Base-by-base conservation (phyloP, 2,113 vertebrate species). In the Jacana jacana region DNA sequence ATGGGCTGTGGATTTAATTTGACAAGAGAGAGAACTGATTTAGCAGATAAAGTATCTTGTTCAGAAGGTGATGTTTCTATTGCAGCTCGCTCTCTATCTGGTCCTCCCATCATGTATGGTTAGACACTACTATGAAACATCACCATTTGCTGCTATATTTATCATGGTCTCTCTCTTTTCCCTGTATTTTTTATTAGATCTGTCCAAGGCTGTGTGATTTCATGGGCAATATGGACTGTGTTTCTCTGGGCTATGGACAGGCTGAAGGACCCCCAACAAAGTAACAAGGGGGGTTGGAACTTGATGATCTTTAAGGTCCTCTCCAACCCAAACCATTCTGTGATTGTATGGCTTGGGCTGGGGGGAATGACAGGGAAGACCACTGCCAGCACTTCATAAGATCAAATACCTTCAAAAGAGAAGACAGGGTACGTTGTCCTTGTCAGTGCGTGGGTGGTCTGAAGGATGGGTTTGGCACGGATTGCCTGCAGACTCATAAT, bases 181-280 rank as follows among this genome's bases (percentile, higher is more conserved):
- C 39, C 64, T 22, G 1, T 46, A 37, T 14, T 73, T 84, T 71
- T 58, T 0, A n/a, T 66, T 24, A 24, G 17, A 37, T 55, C 39
- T 68, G 25, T 10, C 64, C 17, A 63, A 57, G 54, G 23, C 35
- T 2, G 10, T 30, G n/a, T 37, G 58, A 51, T 42, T 54, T n/a
- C 6, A 0, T 1, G 40, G n/a, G 8, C n/a, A 44, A 4, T 0
- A 0, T 18, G 55, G 7, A 0, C 0, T 27, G 30, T 54, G 39
- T 18, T 80, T 64, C 42, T n/a, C 22, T 15, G 68, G 30, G 51
- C 20, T 77, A 16, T 9, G 27, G 66, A 44, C 6, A 46, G 70
- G 39, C 39, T 48, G 78, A 30, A 68, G 55, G 15, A 31, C 4
- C 7, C 3, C 10, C 46, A 9, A 23, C 27, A 35, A 86, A 55